These are phyloP conservation scores for Tragulus kanchil DNA, from an alignment of 2,113 vertebrate genomes.

Conservation along the genomic window DNA sequence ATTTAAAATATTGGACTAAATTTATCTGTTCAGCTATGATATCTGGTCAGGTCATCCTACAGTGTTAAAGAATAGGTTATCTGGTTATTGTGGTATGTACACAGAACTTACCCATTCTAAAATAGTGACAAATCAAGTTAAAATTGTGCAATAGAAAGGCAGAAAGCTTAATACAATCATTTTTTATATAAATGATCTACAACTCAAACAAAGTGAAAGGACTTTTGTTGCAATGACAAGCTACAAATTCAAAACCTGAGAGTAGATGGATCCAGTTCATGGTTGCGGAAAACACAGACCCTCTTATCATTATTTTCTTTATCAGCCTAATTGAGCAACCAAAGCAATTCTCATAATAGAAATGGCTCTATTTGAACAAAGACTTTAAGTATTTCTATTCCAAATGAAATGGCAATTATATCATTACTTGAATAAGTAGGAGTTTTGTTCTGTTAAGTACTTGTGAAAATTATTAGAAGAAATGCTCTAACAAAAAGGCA, in stretches of 20 bases:
- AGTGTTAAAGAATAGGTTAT: not conserved
- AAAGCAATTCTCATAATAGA: not conserved
- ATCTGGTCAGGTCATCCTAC: not conserved
- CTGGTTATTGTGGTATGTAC: not conserved
- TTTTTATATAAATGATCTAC: not conserved
- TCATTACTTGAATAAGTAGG: not conserved
- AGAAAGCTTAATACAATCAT: not conserved
- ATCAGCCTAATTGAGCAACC: not conserved
- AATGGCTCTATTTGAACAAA: not conserved
- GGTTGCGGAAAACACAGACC: not conserved
- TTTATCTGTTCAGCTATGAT: not conserved
- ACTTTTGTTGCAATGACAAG: not conserved
- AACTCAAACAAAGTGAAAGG: not conserved
- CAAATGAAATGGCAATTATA: not conserved
- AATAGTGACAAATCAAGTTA: not conserved
- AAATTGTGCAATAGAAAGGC: not conserved
- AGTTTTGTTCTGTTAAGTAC: not conserved
- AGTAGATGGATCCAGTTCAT: not conserved
- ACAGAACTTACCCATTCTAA: not conserved
- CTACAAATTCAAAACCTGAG: not conserved
- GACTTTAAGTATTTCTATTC: not conserved
- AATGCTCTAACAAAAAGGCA: not conserved
- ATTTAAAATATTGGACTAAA: conserved; percentile 50
- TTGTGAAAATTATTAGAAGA: not conserved
- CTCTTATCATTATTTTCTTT: not conserved